phyloP scores from a whole-genome alignment of 2,113 vertebrate species.

The Psittacus erithacus region DNA sequence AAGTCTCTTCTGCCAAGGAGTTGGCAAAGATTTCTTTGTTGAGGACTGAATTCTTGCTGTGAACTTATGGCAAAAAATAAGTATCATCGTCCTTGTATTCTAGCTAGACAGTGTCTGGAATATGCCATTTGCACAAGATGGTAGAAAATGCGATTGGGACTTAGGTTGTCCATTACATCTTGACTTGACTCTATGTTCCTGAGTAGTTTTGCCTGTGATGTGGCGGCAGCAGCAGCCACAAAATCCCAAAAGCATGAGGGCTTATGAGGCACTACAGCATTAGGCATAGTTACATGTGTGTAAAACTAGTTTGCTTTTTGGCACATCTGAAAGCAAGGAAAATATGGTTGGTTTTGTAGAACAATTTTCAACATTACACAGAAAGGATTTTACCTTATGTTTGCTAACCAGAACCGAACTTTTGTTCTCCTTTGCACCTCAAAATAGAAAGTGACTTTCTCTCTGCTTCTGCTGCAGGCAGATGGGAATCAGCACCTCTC shows the following conservation, averaged over 20 bases:
- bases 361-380: rapidly evolving
- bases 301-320: neutral
- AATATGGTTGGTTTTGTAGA: neutral
- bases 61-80: neutral
- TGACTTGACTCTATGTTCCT: neutral
- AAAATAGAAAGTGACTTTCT: neutral
- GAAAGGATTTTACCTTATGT: neutral
- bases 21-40: neutral
- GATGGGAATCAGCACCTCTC: too few relatives aligned
- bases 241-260: neutral
- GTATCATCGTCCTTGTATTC: neutral
- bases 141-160: rapidly evolving
- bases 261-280: neutral
- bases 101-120: neutral
- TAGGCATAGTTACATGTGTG: neutral
- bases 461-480: neutral
- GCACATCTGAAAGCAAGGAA: neutral
- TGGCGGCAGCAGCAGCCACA: neutral
- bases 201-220: neutral
- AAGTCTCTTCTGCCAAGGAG: neutral
- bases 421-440: neutral
- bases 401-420: neutral
- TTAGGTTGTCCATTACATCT: neutral
- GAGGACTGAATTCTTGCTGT: neutral
- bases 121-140: neutral